Base-by-base conservation (phyloP, 2,888 invertebrate species). In the Tachystola acroxantha region DNA sequence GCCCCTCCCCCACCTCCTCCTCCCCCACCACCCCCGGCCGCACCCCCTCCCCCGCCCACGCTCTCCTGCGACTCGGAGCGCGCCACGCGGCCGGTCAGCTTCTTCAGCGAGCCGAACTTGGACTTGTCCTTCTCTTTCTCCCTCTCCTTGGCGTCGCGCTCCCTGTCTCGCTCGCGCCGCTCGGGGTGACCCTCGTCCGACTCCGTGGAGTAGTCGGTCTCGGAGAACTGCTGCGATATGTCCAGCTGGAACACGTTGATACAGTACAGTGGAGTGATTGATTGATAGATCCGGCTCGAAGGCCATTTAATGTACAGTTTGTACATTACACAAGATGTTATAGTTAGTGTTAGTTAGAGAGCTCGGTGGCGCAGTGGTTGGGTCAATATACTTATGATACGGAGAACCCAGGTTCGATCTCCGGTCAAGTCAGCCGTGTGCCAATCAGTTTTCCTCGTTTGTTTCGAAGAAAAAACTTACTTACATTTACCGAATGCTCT, bases 31-130 rank as follows among this genome's bases (percentile, higher is more conserved):
- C n/a, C 24, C 24, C n/a, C 24, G 9, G 6, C 22, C 7, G 6
- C 22, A 12, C 24, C 13, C 10, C 28, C 22, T 9, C 7, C 34
- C 19, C 25, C 34, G 12, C 28, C 28, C 32, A 89, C 89, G 48
- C 79, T 75, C 57, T 89, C 89, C 42, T 62, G 61, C 34, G 77
- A 73, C 55, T 80, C 77, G 54, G 68, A 80, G 50, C 70, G 68
- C 40, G 74, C 76, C 66, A 87, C 79, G 39, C 86, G 75, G 13
- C 86, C 87, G 5, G 90, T 86, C 39, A 92, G 87, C 66, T 94
- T 94, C 57, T 93, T 93, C 39, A 94, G 64, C 0, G 94, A 94
- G 0, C 93, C 92, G 57, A 94, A 92, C 64, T 90, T 90, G 46
- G 71, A 68, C 45, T 57, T 75, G 37, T 72, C 73, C 11, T 43